Percentiles rank a stretch among this genome's conserved stretches.
phyloP scores from a whole-genome alignment of 2,888 invertebrate species.

The Lepas anatifera region DNA sequence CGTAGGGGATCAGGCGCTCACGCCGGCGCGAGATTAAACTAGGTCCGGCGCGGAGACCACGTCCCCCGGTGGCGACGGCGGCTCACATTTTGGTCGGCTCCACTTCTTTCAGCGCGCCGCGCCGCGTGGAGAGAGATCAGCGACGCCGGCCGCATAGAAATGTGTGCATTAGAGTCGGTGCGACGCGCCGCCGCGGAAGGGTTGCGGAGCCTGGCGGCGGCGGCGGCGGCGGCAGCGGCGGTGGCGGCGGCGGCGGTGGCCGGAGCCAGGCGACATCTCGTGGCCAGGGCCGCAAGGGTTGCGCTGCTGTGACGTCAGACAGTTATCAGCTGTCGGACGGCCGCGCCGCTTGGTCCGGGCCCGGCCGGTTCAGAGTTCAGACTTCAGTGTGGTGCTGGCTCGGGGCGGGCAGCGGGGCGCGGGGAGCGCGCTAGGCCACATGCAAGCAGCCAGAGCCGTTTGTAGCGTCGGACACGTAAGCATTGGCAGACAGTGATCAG shows the following conservation, averaged over 20 bases:
- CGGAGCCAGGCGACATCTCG: conserved; percentile 1
- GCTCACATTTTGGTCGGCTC: conserved; percentile 1
- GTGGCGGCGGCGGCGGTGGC: background rate
- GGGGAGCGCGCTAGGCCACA: background rate
- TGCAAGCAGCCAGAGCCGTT: no score
- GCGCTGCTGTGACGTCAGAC: background rate
- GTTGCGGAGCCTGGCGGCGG: background rate
- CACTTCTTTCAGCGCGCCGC: conserved; percentile 6
- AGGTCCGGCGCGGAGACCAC: background rate
- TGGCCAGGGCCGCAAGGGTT: conserved; percentile 2
- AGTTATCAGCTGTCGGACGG: conserved; percentile 6
- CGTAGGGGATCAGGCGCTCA: no score
- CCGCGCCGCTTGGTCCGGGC: background rate
- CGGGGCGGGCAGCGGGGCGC: background rate
- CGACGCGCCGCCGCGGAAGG: background rate
- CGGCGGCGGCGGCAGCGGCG: background rate
- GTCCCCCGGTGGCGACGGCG: background rate
- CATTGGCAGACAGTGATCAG: no score
- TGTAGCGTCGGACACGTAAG: no score
- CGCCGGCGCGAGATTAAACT: no score
- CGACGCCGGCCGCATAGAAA: background rate
- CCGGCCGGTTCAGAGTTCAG: conserved; percentile 6
- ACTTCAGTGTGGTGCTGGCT: background rate
- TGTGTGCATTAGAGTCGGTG: background rate
- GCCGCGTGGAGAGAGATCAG: background rate